A percentile compares a stretch with the other conserved stretches of the same genome.
These are phyloP conservation scores for Antheraea pernyi DNA, from an alignment of 1,140 invertebrate species.

Conservation along the genomic window DNA sequence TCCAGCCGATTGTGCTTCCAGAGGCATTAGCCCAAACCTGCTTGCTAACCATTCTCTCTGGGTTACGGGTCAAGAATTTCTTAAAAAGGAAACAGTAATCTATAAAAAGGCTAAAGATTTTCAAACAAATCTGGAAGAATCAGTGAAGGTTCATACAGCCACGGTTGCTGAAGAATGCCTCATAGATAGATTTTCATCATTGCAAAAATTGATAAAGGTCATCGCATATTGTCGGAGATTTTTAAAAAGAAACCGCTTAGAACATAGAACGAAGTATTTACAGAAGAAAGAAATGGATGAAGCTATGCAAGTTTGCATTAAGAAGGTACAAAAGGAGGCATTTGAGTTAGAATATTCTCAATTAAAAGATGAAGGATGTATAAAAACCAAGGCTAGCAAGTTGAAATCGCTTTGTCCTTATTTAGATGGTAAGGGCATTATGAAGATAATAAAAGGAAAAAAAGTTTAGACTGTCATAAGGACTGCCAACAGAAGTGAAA, in stretches of 20 bases:
- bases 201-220: slow-evolving; percentile 18
- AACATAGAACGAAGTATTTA: slow-evolving; percentile 12
- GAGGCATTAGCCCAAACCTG: slow-evolving; percentile 43
- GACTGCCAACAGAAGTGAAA: no score
- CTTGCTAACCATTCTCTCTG: slow-evolving; percentile 41
- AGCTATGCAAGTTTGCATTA: slow-evolving; percentile 19
- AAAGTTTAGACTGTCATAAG: no score
- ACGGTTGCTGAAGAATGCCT: slow-evolving; percentile 10
- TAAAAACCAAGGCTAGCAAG: slow-evolving; percentile 26
- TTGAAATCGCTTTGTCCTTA: slow-evolving; percentile 35
- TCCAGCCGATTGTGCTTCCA: slow-evolving; percentile 64
- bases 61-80: slow-evolving; percentile 48
- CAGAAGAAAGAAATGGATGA: slow-evolving; percentile 23
- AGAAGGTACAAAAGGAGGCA: slow-evolving; percentile 18
- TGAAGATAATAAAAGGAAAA: no score
- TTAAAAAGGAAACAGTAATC: slow-evolving; percentile 27
- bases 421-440: slow-evolving; percentile 36
- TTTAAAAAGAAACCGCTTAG: slow-evolving; percentile 15
- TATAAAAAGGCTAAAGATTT: slow-evolving; percentile 37
- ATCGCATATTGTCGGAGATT: slow-evolving; percentile 22
- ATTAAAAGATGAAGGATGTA: slow-evolving; percentile 20
- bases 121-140: neutral
- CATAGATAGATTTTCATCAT: slow-evolving; percentile 8
- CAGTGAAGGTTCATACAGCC: no score
- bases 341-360: slow-evolving; percentile 21